phyloP scores from a whole-genome alignment of 1,140 invertebrate genomes.

The Dendroctonus valens region DNA sequence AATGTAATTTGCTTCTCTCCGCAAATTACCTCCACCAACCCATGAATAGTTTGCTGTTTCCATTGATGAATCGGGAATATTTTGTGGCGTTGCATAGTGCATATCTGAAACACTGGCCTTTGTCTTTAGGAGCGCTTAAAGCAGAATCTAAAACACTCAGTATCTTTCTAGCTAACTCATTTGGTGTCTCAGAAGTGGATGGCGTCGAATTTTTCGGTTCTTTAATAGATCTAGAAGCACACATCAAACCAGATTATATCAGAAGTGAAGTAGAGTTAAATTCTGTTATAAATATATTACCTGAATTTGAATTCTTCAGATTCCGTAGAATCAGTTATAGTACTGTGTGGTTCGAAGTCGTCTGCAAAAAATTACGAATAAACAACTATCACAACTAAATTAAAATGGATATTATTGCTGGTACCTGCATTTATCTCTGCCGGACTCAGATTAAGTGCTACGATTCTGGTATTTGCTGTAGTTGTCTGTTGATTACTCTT shows the following conservation, averaged over 20 bases:
- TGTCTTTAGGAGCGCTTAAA: constrained; percentile 51
- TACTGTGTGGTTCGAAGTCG: too few species aligned
- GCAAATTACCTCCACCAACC: constrained; percentile 65
- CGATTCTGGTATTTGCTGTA: constrained; percentile 4
- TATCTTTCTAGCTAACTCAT: constrained; percentile 35
- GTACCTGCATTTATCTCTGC: background rate
- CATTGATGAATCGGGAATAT: constrained; percentile 54
- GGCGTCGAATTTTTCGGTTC: too few species aligned
- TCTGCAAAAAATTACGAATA: background rate
- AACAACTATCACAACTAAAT: background rate
- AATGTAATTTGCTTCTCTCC: background rate
- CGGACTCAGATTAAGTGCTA: background rate
- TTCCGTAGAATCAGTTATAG: background rate
- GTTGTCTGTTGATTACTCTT: background rate
- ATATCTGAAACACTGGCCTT: constrained; percentile 58
- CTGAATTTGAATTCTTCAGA: background rate
- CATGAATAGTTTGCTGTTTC: constrained; percentile 61
- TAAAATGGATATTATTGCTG: background rate
- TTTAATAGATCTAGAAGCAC: too few species aligned
- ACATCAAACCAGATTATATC: background rate
- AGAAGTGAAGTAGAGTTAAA: background rate
- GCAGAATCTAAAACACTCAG: constrained; percentile 56
- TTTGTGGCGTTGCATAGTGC: constrained; percentile 64
- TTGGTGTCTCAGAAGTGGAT: background rate
- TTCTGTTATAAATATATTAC: constrained; percentile 1